phyloP scores from a whole-genome alignment of 1,140 invertebrate genomes.

The Zaprionus taronus region DNA sequence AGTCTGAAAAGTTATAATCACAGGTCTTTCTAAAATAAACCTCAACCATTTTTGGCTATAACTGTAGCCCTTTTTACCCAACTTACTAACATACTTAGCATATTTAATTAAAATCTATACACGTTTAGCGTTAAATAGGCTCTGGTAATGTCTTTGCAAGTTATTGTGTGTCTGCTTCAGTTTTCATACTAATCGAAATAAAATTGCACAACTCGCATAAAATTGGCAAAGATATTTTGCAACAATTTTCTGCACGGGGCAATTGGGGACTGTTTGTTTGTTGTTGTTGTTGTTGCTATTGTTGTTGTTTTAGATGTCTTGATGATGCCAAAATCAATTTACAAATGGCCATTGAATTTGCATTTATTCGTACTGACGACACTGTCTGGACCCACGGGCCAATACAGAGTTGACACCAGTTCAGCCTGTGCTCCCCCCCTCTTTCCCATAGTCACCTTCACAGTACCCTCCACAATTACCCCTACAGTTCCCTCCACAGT shows the following conservation, averaged over 20 bases:
- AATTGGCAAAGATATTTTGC: conserved; percentile 9
- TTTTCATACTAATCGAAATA: conserved; percentile 8
- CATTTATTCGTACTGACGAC: conserved; percentile 41
- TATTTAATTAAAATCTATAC: not conserved
- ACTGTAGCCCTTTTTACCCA: too few species aligned
- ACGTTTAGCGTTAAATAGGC: not conserved
- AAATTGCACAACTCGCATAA: conserved; percentile 10
- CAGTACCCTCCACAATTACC: too few species aligned
- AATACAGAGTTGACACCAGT: not conserved
- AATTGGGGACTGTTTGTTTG: not conserved
- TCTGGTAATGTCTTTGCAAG: not conserved
- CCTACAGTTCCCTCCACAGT: too few species aligned
- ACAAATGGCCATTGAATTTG: conserved; percentile 71
- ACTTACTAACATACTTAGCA: not conserved
- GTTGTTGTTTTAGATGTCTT: conserved; percentile 18
- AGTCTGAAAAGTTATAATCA: too few species aligned
- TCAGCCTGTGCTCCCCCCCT: not conserved
- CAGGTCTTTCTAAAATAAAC: too few species aligned
- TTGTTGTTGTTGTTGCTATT: not conserved
- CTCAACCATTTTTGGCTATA: too few species aligned
- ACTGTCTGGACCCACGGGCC: conserved; percentile 1
- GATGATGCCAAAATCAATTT: conserved; percentile 73
- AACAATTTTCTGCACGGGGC: not conserved
- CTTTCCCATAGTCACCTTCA: not conserved
- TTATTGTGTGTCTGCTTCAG: not conserved